phyloP scores from a whole-genome alignment of 2,888 invertebrate species.

The Papilio protenor region DNA sequence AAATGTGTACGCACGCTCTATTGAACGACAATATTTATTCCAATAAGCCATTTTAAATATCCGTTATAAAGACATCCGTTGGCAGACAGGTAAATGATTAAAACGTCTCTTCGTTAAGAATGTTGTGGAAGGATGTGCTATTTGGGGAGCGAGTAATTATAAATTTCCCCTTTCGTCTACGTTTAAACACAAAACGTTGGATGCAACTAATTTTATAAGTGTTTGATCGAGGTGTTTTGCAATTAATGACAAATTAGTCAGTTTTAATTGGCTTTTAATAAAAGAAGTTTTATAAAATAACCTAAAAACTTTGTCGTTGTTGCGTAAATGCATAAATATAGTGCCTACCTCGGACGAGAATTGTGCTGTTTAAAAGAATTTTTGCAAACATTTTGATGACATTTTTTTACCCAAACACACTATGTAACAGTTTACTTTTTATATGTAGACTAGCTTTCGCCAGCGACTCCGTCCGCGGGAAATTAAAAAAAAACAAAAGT shows the following conservation, averaged over 20 bases:
- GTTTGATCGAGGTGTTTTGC: not conserved
- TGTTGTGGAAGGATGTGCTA: conserved; percentile 1
- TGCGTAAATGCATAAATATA: not conserved
- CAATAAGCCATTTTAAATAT: not conserved
- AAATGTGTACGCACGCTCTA: too few species aligned
- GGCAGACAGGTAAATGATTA: not conserved
- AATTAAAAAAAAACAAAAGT: too few species aligned
- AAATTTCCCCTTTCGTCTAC: conserved; percentile 23
- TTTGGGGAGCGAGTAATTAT: conserved; percentile 31
- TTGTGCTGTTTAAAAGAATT: too few species aligned
- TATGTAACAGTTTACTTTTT: too few species aligned
- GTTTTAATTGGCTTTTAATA: not conserved
- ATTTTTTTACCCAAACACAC: too few species aligned
- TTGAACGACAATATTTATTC: not conserved
- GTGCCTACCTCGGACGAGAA: too few species aligned
- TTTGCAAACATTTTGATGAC: too few species aligned
- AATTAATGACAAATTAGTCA: not conserved
- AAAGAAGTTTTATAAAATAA: too few species aligned
- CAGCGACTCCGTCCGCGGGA: too few species aligned
- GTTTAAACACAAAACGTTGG: not conserved
- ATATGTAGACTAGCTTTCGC: too few species aligned
- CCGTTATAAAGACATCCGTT: not conserved
- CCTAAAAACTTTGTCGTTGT: too few species aligned
- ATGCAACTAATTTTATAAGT: not conserved
- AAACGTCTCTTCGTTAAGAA: not conserved